Percentiles rank a stretch among this genome's conserved stretches.
phyloP scores from a whole-genome alignment of 2,113 vertebrate genomes.

The Ophiodon elongatus region DNA sequence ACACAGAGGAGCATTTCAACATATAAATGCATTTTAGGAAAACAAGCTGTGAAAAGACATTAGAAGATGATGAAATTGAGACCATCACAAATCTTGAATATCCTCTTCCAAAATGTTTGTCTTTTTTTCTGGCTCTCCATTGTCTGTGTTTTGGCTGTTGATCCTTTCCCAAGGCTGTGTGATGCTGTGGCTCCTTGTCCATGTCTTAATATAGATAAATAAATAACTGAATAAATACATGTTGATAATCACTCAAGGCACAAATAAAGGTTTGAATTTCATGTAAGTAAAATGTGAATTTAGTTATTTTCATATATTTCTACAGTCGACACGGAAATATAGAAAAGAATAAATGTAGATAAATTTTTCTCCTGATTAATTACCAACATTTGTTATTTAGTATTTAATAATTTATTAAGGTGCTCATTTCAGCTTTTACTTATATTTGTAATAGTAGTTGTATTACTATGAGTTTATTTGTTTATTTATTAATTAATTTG shows the following conservation, averaged over 20 bases:
- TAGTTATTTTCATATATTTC: neutral
- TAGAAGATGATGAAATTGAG: slow-evolving; percentile 3
- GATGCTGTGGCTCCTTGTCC: neutral
- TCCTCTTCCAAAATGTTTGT: neutral
- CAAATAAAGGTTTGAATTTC: neutral
- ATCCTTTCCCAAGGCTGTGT: neutral
- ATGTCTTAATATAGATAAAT: neutral
- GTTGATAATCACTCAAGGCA: neutral
- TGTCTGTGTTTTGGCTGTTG: neutral
- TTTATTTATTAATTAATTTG: neutral
- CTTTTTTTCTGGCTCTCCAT: neutral
- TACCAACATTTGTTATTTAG: neutral
- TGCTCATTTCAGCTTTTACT: neutral
- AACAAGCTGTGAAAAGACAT: slow-evolving; percentile 8
- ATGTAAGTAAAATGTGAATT: neutral
- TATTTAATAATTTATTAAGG: neutral
- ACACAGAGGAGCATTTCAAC: neutral
- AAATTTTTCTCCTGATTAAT: neutral
- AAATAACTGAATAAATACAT: neutral
- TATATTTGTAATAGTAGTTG: neutral
- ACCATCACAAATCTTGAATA: neutral
- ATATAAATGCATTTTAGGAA: neutral
- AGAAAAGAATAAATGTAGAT: too few relatives aligned
- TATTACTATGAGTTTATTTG: neutral
- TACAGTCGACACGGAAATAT: too few relatives aligned